phyloP scores from a whole-genome alignment of 2,888 invertebrate species.

The Xestoiulus laeticollis region DNA sequence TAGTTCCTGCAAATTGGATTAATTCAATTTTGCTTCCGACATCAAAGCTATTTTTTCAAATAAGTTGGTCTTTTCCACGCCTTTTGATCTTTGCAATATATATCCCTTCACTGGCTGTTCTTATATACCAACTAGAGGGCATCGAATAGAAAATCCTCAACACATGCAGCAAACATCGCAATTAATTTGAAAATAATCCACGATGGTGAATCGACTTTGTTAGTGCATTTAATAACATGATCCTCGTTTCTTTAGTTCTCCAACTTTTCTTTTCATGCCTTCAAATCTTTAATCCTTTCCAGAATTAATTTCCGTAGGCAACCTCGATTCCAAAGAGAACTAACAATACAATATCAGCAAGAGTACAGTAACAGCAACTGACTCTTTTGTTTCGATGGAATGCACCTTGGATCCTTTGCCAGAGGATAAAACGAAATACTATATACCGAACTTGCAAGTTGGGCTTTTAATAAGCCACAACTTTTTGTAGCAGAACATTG shows the following conservation, averaged over 20 bases:
- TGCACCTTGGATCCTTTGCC: neutral
- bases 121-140: too few relatives aligned
- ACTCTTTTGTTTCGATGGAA: neutral
- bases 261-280: neutral
- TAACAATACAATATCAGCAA: neutral
- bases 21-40: too few relatives aligned
- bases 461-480: neutral
- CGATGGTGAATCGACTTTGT: neutral
- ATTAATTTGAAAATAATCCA: neutral
- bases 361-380: neutral
- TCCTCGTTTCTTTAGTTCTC: neutral
- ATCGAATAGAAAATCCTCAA: too few relatives aligned
- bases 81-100: too few relatives aligned
- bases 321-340: neutral
- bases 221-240: neutral
- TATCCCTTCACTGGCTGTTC: too few relatives aligned
- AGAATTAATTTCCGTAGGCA: neutral
- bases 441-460: neutral
- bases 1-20: too few relatives aligned
- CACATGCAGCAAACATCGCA: neutral
- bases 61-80: too few relatives aligned
- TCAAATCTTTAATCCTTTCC: neutral
- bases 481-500: too few relatives aligned
- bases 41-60: too few relatives aligned
- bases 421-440: neutral